Percentiles rank a stretch among this genome's conserved stretches.
Evolutionary conservation across 2,113 vertebrate species (phyloP).

Genomic region (Chaetodon trifascialis): DNA sequence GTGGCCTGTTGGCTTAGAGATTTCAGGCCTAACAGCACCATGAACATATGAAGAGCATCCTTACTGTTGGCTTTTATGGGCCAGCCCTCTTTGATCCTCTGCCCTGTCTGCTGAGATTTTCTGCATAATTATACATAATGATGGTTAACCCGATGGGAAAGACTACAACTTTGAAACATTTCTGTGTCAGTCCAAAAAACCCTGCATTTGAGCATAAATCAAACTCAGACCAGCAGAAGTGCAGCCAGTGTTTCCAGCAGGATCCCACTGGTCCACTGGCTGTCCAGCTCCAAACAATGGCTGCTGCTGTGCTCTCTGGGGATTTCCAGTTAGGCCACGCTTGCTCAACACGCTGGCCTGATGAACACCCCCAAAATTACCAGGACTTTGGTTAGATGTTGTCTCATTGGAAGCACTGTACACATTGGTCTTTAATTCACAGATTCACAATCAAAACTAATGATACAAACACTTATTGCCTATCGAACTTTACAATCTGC

Average conservation of each 20-base stretch:
- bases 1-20: constrained; percentile 56
- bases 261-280: neutral
- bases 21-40: constrained; percentile 58
- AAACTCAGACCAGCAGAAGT: neutral
- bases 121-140: neutral
- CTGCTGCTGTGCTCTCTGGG: constrained; percentile 21
- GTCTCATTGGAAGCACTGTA: too few species aligned
- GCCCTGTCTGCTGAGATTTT: constrained; percentile 1
- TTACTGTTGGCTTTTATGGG: constrained; percentile 21
- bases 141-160: neutral
- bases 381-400: too few species aligned
- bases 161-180: neutral
- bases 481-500: neutral
- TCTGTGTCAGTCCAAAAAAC: neutral
- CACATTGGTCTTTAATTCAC: too few species aligned
- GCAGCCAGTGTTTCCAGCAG: constrained; percentile 8
- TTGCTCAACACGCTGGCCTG: neutral
- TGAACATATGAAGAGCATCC: constrained; percentile 51
- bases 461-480: neutral
- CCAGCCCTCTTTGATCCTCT: constrained; percentile 22
- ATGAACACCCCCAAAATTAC: neutral
- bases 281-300: constrained; percentile 17
- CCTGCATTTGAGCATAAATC: neutral
- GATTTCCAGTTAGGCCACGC: constrained; percentile 29
- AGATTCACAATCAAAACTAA: too few species aligned